These are phyloP conservation scores for Oxystoma pomonae DNA, from an alignment of 2,888 invertebrate species.

Conservation along the genomic window DNA sequence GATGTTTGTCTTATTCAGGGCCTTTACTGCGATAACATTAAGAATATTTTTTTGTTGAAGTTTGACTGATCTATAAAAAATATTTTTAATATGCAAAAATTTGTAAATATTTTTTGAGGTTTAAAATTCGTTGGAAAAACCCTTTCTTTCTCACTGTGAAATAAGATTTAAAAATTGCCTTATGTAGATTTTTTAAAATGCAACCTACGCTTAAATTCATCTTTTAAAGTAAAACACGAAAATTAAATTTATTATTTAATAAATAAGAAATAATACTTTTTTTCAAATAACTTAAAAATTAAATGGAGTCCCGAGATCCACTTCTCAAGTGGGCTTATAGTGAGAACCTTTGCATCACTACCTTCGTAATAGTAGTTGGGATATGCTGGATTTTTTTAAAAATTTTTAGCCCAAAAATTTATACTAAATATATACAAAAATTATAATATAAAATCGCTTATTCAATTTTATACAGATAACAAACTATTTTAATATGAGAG, in stretches of 20 bases:
- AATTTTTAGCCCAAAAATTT: not conserved
- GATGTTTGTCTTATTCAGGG: too few relatives aligned
- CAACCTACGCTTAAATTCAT: not conserved
- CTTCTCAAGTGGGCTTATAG: not conserved
- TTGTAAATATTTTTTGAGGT: not conserved
- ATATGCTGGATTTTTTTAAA: not conserved
- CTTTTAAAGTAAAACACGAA: not conserved
- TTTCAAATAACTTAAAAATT: not conserved
- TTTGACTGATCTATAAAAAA: not conserved
- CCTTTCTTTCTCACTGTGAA: too few relatives aligned
- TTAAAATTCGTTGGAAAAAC: not conserved
- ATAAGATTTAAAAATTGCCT: not conserved
- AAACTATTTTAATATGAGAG: constrained; percentile 1
- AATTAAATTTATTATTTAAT: not conserved
- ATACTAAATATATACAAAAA: not conserved
- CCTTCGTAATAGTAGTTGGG: not conserved
- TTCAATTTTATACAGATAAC: constrained; percentile 1
- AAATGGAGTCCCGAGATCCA: not conserved
- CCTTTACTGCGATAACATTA: too few relatives aligned
- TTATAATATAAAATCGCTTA: not conserved
- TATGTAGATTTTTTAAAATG: not conserved
- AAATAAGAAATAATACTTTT: not conserved
- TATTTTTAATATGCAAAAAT: not conserved
- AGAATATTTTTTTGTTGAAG: too few relatives aligned
- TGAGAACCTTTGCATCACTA: not conserved